Evolutionary conservation across 2,797 vertebrate species (phyloP), one percentile per base, ranked within the genome.

Genomic region (Cossypha heuglini): DNA sequence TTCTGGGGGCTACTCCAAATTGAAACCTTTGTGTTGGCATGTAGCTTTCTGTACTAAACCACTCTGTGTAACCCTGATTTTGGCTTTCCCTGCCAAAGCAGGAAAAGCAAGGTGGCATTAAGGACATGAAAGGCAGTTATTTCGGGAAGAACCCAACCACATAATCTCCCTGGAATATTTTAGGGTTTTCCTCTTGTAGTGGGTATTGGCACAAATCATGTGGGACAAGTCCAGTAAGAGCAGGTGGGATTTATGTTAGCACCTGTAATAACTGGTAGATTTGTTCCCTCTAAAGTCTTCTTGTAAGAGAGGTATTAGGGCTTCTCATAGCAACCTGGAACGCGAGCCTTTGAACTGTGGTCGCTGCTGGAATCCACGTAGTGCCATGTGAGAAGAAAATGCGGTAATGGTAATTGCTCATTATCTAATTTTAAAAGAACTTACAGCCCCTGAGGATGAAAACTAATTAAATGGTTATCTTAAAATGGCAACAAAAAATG

Each of bases 391-490:
- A 76, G 57, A 96, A 61, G 57, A 80, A 82, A 77, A 57, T 1
- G 2, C 2, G 18, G 35, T 61, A 33, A 86, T n/a, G 72, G 37
- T 87, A 78, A 89, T 80, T 87, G 88, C 86, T 92, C 64, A 67
- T 96, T 90, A 92, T 84, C 86, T 88, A 80, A 90, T 96, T 95
- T 89, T 35, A 67, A 52, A 82, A 87, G 88, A 85, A 82, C 81
- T 80, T 87, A 68, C 5, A 86, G 81, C 57, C 77, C 90, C 1
- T 1, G 67, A 86, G 86, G 88, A n/a, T 64, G 78, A 90, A 69
- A 91, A 57, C 43, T 82, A 73, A 90, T 92, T 64, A 91, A 71
- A 51, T 40, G 28, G 61, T 88, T 96, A 68, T 86, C 73, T 71
- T 86, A 49, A 85, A 94, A 86, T 16, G 45, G 67, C 74, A 93